Percentiles rank a stretch among this genome's conserved stretches.
Conservation (phyloP, 37 sponge, comb jelly and placozoan species). For the Crambe crambe region DNA sequence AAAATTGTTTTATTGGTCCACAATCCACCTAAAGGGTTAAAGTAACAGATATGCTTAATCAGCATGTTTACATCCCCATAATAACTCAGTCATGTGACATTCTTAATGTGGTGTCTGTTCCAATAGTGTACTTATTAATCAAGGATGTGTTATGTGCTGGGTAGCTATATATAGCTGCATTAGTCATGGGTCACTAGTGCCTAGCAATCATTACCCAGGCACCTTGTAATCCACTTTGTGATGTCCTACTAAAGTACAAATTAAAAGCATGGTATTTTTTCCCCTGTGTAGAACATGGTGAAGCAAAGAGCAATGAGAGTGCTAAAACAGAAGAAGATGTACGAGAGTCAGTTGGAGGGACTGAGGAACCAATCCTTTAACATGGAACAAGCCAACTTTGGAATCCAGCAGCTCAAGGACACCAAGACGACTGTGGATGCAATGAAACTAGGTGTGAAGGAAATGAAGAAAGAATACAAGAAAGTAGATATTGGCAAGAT, state of each 20-base stretch:
- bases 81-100: too few species aligned
- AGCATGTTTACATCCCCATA: too few species aligned
- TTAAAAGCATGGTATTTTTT: too few species aligned
- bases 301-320: constrained; percentile 95
- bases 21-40: not conserved
- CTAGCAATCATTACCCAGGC: too few species aligned
- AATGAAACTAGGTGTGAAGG: constrained; percentile 97
- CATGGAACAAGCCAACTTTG: constrained; percentile 99
- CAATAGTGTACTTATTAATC: too few species aligned
- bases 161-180: too few species aligned
- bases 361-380: constrained; percentile 96
- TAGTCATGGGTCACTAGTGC: too few species aligned
- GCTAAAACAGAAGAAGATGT: constrained; percentile 97
- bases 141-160: too few species aligned
- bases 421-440: constrained; percentile 98
- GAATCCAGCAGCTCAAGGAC: constrained; percentile 96
- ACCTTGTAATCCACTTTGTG: too few species aligned
- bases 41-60: too few species aligned
- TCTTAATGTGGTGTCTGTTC: too few species aligned
- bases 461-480: constrained; percentile 99
- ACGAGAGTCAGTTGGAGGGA: constrained; percentile 92
- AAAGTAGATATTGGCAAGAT: constrained; percentile 96
- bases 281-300: constrained; percentile 87
- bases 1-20: not conserved
- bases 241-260: too few species aligned